Evolutionary conservation across 2,113 vertebrate genomes (phyloP).

Genomic region (Delphinapterus leucas): DNA sequence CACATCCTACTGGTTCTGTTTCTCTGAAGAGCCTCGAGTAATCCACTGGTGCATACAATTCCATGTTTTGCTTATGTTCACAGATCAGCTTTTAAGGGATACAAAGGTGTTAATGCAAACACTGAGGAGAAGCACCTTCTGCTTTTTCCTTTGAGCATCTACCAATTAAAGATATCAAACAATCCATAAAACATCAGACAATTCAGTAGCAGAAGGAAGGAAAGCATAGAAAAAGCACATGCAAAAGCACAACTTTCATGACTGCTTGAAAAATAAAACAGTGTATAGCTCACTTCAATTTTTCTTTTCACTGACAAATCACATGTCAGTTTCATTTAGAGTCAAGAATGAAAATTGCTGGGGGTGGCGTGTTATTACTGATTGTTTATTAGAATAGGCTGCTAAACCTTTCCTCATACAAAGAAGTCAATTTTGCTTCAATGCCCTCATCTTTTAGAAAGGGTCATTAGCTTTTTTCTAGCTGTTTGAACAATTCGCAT

Average conservation of each 20-base stretch:
- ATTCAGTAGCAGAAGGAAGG: fast-evolving
- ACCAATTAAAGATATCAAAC: background rate
- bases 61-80: no score
- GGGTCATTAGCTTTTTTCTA: background rate
- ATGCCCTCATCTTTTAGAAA: background rate
- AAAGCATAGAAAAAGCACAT: background rate
- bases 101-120: background rate
- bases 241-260: no score
- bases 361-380: background rate
- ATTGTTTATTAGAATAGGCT: background rate
- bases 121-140: background rate
- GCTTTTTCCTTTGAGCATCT: background rate
- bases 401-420: background rate
- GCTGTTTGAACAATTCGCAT: background rate
- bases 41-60: background rate
- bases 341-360: background rate
- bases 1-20: background rate
- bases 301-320: background rate
- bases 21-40: background rate
- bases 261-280: background rate
- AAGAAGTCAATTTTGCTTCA: background rate
- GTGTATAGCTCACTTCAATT: background rate
- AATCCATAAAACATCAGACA: background rate
- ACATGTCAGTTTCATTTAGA: background rate
- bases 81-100: background rate